Conservation (phyloP, 37 sponge, comb jelly and placozoan genomes). For the Theonella swinhoei region DNA sequence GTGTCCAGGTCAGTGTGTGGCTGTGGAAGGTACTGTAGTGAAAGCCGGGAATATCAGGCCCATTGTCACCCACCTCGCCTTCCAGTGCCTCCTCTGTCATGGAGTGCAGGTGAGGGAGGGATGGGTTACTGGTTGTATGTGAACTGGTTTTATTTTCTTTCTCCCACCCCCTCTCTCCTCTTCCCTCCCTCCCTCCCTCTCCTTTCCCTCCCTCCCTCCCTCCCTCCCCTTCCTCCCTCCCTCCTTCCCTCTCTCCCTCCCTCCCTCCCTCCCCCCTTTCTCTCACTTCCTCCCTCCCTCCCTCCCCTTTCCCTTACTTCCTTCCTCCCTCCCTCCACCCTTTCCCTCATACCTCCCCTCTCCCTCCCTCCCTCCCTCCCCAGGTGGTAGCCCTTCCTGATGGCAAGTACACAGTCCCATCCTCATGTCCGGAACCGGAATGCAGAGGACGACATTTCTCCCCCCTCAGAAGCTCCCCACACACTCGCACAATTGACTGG, state of each 20-base stretch:
- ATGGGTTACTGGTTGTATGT: background rate
- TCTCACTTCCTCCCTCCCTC: too few species aligned
- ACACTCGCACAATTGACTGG: constrained; percentile 85
- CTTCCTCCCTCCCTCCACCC: background rate
- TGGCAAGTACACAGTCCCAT: constrained; percentile 88
- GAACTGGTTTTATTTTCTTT: background rate
- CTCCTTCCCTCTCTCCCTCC: background rate
- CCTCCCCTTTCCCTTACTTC: background rate
- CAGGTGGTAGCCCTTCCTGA: constrained; percentile 75
- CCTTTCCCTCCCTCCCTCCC: too few species aligned
- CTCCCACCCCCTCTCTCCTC: background rate
- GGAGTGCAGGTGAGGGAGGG: constrained; percentile 55
- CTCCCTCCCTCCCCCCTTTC: too few species aligned
- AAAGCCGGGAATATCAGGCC: constrained; percentile 91
- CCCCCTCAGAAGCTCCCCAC: constrained; percentile 74
- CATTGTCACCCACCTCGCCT: constrained; percentile 86
- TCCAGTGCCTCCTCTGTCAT: constrained; percentile 79
- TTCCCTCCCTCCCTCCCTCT: constrained; percentile 18
- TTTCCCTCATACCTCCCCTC: too few species aligned
- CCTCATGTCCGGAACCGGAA: constrained; percentile 56
- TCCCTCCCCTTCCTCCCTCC: background rate
- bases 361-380: background rate
- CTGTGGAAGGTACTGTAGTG: constrained; percentile 93
- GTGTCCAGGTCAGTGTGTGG: constrained; percentile 74
- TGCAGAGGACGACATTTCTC: constrained; percentile 68